A percentile compares a stretch with the other conserved stretches of the same genome.
These are phyloP conservation scores for Sternotherus odoratus DNA, from an alignment of 2,797 vertebrate species.

Conservation along the genomic window DNA sequence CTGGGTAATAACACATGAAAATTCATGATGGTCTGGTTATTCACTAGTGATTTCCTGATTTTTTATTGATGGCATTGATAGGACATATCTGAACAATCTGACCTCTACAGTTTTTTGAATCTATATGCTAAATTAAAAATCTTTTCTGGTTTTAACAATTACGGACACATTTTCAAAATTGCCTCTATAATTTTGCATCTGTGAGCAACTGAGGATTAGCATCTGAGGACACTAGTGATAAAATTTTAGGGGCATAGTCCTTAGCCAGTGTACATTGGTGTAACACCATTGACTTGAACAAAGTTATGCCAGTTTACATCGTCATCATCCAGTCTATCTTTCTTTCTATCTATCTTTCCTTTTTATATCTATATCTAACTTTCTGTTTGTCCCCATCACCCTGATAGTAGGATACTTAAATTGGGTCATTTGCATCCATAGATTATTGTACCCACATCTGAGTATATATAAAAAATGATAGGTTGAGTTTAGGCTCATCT, in stretches of 20 bases:
- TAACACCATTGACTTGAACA: neutral
- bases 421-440: neutral
- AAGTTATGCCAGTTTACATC: neutral
- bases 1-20: neutral
- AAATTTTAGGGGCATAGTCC: neutral
- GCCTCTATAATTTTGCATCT: neutral
- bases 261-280: fast-evolving
- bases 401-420: neutral
- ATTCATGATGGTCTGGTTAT: neutral
- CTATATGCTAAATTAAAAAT: neutral
- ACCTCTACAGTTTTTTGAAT: neutral
- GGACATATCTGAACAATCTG: neutral
- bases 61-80: neutral
- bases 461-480: constrained; percentile 12
- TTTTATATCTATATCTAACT: too few species aligned
- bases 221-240: neutral
- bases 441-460: neutral
- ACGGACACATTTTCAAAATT: neutral
- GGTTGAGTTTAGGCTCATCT: neutral
- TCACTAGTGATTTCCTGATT: neutral
- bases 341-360: too few species aligned
- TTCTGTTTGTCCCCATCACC: neutral
- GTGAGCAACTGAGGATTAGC: neutral
- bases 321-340: too few species aligned
- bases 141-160: neutral